phyloP scores from a whole-genome alignment of 2,888 invertebrate genomes.

The Metalampra italica region DNA sequence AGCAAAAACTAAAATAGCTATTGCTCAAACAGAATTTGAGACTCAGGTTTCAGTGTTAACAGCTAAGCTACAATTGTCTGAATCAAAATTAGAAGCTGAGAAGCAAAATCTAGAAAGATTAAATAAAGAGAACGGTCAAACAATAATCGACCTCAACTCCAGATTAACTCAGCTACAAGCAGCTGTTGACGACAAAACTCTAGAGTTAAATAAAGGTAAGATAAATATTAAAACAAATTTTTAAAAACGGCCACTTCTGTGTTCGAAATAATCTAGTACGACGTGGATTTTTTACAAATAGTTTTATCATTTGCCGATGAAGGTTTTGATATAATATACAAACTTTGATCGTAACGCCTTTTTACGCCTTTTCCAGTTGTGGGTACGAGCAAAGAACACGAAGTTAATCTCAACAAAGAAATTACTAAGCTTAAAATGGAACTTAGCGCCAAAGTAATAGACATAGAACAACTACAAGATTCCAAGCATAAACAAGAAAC shows the following conservation, averaged over 20 bases:
- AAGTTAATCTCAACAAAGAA: constrained; percentile 70
- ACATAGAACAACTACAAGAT: constrained; percentile 72
- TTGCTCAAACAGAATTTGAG: constrained; percentile 80
- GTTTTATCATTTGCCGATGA: no score
- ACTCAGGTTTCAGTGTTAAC: constrained; percentile 77
- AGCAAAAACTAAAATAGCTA: constrained; percentile 81
- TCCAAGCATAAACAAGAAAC: constrained; percentile 58
- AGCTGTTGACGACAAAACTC: constrained; percentile 68
- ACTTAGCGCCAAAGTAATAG: constrained; percentile 75
- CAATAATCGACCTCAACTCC: constrained; percentile 66
- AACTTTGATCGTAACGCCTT: no score
- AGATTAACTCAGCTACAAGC: constrained; percentile 69
- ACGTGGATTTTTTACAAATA: no score
- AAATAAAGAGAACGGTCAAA: constrained; percentile 69
- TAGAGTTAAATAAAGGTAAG: constrained; percentile 74
- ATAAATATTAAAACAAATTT: background rate
- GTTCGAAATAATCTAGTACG: no score
- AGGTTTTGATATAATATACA: no score
- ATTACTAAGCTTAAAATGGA: constrained; percentile 75
- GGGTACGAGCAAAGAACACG: constrained; percentile 68
- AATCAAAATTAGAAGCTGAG: constrained; percentile 68
- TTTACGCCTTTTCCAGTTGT: constrained; percentile 44
- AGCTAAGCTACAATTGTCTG: constrained; percentile 72
- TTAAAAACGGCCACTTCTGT: no score
- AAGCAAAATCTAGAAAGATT: constrained; percentile 68